These are phyloP conservation scores for Ceratothoa steindachneri DNA, from an alignment of 2,888 invertebrate genomes.

Conservation along the genomic window DNA sequence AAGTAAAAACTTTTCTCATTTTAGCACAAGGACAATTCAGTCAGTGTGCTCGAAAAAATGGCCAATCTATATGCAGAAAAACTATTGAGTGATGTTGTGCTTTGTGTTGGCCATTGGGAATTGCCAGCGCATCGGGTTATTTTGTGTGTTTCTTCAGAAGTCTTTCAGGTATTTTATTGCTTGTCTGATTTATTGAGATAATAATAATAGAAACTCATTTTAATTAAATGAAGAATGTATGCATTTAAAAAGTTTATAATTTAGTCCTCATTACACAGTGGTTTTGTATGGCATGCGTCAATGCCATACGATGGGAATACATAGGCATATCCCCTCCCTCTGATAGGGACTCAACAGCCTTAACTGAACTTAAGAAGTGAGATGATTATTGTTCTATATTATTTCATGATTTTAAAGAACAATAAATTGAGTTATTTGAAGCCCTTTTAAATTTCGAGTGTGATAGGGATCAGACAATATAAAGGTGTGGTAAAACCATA, in stretches of 20 bases:
- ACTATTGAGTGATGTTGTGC: constrained; percentile 80
- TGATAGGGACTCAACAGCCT: too few relatives aligned
- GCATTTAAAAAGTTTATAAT: not conserved
- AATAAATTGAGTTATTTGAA: too few relatives aligned
- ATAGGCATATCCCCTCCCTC: too few relatives aligned
- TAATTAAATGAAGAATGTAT: constrained; percentile 10
- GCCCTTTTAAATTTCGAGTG: too few relatives aligned
- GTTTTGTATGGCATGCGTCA: too few relatives aligned
- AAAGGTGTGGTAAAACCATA: too few relatives aligned
- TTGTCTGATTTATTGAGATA: too few relatives aligned
- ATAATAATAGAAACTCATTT: not conserved
- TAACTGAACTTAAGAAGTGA: too few relatives aligned
- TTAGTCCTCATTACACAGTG: constrained; percentile 46
- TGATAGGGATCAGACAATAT: too few relatives aligned
- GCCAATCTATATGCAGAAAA: constrained; percentile 77
- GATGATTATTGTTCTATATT: too few relatives aligned
- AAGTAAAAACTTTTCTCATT: not conserved
- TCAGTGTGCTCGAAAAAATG: constrained; percentile 73
- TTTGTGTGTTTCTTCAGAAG: constrained; percentile 88
- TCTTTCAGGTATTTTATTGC: constrained; percentile 69
- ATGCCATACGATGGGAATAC: too few relatives aligned
- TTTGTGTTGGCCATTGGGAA: constrained; percentile 74
- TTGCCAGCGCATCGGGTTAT: constrained; percentile 87
- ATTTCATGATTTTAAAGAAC: too few relatives aligned
- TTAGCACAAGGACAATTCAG: constrained; percentile 75